These are phyloP conservation scores for Thomomys bottae DNA, from an alignment of 2,113 vertebrate genomes.

Conservation along the genomic window DNA sequence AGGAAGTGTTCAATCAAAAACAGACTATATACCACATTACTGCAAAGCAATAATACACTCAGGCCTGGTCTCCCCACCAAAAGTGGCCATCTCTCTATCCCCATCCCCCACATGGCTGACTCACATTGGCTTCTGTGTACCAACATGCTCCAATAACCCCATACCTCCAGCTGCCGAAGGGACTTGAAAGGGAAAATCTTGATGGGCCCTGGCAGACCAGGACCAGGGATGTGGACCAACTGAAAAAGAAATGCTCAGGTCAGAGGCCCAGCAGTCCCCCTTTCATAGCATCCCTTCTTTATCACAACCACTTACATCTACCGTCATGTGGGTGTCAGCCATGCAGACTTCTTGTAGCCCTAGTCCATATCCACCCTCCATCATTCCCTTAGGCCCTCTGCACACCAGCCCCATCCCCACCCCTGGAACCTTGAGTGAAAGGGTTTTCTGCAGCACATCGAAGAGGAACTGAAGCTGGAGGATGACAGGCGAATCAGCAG, in stretches of 20 bases:
- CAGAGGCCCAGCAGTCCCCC: background rate
- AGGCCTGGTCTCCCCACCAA: background rate
- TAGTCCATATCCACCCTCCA: background rate
- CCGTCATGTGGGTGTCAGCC: background rate
- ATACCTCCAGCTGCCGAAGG: slow-evolving; percentile 93
- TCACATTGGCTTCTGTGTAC: background rate
- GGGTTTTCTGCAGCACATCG: slow-evolving; percentile 95
- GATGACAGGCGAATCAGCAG: slow-evolving; percentile 90
- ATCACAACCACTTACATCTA: background rate
- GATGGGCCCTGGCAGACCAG: slow-evolving; percentile 88
- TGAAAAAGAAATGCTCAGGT: slow-evolving; percentile 75
- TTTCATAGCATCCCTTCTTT: background rate
- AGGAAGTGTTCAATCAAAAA: background rate
- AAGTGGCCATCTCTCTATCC: background rate
- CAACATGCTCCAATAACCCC: background rate
- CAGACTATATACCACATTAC: background rate
- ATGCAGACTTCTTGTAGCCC: background rate
- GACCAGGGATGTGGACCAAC: slow-evolving; percentile 89
- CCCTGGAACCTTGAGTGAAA: slow-evolving; percentile 92
- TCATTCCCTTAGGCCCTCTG: background rate
- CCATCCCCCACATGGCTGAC: background rate
- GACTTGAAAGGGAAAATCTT: slow-evolving; percentile 98
- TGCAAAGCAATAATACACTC: background rate
- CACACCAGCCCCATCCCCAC: background rate
- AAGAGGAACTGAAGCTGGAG: slow-evolving; percentile 97